A percentile compares a stretch with the other conserved stretches of the same genome.
Conservation (phyloP, 2,113 vertebrate species). For the Uria aalge region DNA sequence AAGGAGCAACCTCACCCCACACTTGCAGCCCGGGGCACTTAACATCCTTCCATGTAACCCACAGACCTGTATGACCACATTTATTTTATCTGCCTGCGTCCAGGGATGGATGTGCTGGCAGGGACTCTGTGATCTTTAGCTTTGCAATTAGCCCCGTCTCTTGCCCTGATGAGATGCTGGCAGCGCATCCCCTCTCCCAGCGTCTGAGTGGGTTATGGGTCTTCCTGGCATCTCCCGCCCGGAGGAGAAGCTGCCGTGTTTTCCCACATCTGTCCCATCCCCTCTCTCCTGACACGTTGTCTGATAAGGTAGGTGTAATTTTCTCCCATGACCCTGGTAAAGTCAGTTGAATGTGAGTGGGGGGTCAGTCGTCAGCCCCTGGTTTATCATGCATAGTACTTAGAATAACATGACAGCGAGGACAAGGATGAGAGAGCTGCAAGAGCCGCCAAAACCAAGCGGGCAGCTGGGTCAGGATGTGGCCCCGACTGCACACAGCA, state of each 20-base stretch:
- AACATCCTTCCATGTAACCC: not conserved
- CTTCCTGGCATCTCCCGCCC: not conserved
- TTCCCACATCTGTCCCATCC: not conserved
- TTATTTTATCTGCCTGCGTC: not conserved
- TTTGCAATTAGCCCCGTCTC: not conserved
- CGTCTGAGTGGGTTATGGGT: fast-evolving
- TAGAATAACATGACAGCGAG: not conserved
- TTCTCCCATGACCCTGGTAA: not conserved
- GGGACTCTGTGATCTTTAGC: not conserved
- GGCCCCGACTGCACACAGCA: too few relatives aligned
- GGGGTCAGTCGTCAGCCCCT: not conserved
- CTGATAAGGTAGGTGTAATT: not conserved
- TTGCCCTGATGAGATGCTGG: not conserved
- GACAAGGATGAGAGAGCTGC: not conserved
- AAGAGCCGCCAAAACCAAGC: fast-evolving
- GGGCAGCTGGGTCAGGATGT: not conserved
- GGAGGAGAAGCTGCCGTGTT: fast-evolving
- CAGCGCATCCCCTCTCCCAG: not conserved
- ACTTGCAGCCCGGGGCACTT: fast-evolving
- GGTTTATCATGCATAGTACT: not conserved
- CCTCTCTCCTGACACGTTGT: not conserved
- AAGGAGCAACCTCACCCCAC: not conserved
- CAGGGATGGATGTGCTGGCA: not conserved
- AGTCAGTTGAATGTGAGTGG: not conserved
- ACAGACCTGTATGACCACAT: not conserved